These are phyloP conservation scores for Sander vitreus DNA, from an alignment of 2,113 vertebrate genomes.

Conservation along the genomic window DNA sequence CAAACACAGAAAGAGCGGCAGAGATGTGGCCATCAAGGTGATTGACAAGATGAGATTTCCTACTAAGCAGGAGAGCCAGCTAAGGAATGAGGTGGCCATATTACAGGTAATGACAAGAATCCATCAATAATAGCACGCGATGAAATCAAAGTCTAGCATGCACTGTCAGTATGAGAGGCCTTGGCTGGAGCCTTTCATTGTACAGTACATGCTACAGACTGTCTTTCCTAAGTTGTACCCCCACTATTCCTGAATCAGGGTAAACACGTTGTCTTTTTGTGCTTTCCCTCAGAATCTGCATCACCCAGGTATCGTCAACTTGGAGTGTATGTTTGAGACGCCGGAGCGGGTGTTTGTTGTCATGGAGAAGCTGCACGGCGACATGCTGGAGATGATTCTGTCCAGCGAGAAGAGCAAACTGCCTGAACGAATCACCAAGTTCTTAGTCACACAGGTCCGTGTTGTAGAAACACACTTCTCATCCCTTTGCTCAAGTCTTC, in stretches of 20 bases:
- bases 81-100: slow-evolving; percentile 98
- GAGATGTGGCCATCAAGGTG: slow-evolving; percentile 98
- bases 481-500: not conserved
- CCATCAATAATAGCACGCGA: not conserved
- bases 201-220: not conserved
- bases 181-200: not conserved
- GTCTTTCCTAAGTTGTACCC: not conserved
- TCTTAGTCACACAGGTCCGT: slow-evolving; percentile 96
- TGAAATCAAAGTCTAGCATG: not conserved
- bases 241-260: not conserved
- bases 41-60: slow-evolving; percentile 99
- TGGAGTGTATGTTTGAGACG: slow-evolving; percentile 99
- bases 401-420: slow-evolving; percentile 98
- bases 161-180: not conserved
- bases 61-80: slow-evolving; percentile 98
- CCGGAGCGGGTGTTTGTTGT: slow-evolving; percentile 98
- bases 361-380: slow-evolving; percentile 99
- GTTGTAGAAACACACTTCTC: too few relatives aligned
- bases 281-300: slow-evolving; percentile 90
- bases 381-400: slow-evolving; percentile 99
- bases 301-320: slow-evolving; percentile 97
- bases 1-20: slow-evolving; percentile 97
- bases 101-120: slow-evolving; percentile 89
- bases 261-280: not conserved
- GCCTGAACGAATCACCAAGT: slow-evolving; percentile 97